Evolutionary conservation across 1,140 invertebrate genomes (phyloP), one percentile per base, ranked within the genome.

Genomic region (Agrypnia vestita): DNA sequence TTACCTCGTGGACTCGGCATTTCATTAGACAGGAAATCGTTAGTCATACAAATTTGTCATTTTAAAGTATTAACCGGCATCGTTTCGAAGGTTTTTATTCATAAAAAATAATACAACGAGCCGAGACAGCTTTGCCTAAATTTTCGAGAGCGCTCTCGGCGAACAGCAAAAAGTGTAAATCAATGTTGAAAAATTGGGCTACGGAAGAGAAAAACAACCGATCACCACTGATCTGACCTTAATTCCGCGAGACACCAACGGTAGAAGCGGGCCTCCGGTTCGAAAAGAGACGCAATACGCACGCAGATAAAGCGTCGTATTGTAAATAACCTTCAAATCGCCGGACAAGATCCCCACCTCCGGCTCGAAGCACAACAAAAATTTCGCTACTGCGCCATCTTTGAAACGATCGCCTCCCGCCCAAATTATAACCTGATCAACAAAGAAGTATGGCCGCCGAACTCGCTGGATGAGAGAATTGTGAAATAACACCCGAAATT

Each of bases 251-350:
- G 13, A 55, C 25, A 35, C 25, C 25, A 74, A 59, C 72, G 72
- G 72, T 59, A 44, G 56, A 74, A 59, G 25, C 72, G 53, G 25
- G 49, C 72, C 71, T 44, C 72, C 35, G 56, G 47, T 15, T 71
- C 12, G 15, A 51, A 71, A 19, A 44, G 19, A 25, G 67, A 56
- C 72, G 72, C 72, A 59, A 56, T 59, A 74, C 53, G 72, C 17
- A 59, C 35, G 55, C 53, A 74, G 72, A 56, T 56, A 53, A 51
- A 74, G 19, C 21, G 72, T 43, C 51, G 72, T 17, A 53, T 35
- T n/a, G 46, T 47, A 69, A 69, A 69, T 69, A 71, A 71, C 67
- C 67, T 71, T 71, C 67, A 71, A 47, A 71, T n/a, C 25, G 62
- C 44, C 43, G 43, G 62, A 43, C 62, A 47, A 62, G 46, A 71